Evolutionary conservation across 2,888 invertebrate genomes (phyloP).

Genomic region (Eulithis prunata): DNA sequence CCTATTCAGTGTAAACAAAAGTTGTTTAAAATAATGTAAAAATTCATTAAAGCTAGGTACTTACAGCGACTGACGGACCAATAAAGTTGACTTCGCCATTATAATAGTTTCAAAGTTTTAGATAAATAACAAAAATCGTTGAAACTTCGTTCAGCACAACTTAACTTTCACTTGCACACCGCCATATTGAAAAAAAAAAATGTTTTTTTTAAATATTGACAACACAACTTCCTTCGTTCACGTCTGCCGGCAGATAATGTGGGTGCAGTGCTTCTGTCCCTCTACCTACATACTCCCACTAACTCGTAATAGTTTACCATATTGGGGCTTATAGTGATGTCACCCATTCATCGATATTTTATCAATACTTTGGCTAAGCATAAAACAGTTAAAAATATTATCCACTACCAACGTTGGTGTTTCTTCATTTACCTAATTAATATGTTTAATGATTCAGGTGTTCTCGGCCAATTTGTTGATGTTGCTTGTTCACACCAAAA

Average conservation of each 20-base stretch:
- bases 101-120: constrained; percentile 29
- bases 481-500: background rate
- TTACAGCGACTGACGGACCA: constrained; percentile 62
- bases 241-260: constrained; percentile 58
- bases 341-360: constrained; percentile 27
- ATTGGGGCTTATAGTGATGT: constrained; percentile 55
- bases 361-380: background rate
- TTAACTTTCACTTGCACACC: constrained; percentile 42
- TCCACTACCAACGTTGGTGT: no score
- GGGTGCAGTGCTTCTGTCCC: constrained; percentile 46
- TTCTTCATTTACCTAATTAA: no score
- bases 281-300: constrained; percentile 45
- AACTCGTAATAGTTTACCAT: constrained; percentile 44
- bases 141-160: constrained; percentile 22
- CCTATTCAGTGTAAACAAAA: no score
- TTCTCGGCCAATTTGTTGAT: background rate
- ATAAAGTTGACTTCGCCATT: constrained; percentile 57
- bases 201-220: constrained; percentile 21
- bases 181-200: constrained; percentile 28
- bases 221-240: constrained; percentile 28
- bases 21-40: background rate
- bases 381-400: no score
- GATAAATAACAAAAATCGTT: constrained; percentile 26
- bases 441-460: background rate
- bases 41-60: constrained; percentile 41